Conservation (phyloP, 2,888 invertebrate species). For the Pelosia muscerda region DNA sequence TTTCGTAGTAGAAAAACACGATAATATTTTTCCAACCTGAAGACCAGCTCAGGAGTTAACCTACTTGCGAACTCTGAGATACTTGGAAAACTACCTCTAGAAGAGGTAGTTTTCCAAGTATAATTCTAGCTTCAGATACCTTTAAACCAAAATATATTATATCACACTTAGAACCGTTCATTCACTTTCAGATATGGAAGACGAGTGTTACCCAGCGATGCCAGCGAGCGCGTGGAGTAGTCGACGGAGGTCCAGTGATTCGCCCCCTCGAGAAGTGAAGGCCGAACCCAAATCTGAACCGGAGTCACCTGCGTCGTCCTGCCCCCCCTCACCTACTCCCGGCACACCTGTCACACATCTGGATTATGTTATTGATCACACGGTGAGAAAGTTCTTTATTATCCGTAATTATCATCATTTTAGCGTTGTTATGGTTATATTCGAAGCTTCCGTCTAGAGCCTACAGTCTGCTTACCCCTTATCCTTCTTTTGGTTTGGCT, state of each 20-base stretch:
- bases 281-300: conserved; percentile 92
- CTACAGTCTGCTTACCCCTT: too few species aligned
- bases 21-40: too few species aligned
- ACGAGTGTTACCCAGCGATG: conserved; percentile 94
- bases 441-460: too few species aligned
- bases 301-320: conserved; percentile 91
- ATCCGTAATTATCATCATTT: background rate
- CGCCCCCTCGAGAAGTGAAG: conserved; percentile 87
- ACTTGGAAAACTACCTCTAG: too few species aligned
- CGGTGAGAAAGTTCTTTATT: conserved; percentile 77
- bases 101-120: too few species aligned
- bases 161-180: background rate
- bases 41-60: too few species aligned
- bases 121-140: background rate
- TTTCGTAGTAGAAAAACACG: too few species aligned
- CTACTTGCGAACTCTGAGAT: too few species aligned
- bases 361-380: conserved; percentile 89
- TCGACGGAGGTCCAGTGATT: conserved; percentile 72
- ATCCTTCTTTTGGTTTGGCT: too few species aligned
- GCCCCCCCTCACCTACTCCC: conserved; percentile 91
- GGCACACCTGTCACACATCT: conserved; percentile 84
- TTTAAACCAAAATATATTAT: conserved; percentile 21
- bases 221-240: conserved; percentile 88
- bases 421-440: background rate
- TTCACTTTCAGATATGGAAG: conserved; percentile 92